Base-by-base conservation (phyloP, 2,888 invertebrate genomes). In the Erynnis tages region DNA sequence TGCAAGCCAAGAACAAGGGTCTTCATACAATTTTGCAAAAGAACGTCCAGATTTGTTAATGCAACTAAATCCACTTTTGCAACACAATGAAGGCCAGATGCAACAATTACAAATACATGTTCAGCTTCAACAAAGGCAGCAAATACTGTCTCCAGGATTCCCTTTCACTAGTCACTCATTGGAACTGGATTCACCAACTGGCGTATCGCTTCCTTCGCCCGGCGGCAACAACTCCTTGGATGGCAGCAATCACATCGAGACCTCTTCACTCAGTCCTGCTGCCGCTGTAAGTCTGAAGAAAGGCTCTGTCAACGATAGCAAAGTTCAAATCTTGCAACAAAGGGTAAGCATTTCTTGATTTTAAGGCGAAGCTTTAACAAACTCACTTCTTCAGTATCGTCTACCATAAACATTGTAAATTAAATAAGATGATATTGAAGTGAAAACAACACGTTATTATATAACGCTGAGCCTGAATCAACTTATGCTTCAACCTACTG, bases 161-260 rank as follows among this genome's bases (percentile, higher is more conserved):
- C 92, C 91, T 55, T 93, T 93, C 78, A 85, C 91, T 72, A 92
- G 92, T 69, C 93, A 92, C 73, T 91, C 92, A 14, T 73, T 94
- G 68, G 94, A 94, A 67, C 92, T 94, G 27, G 94, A 94, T 59
- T 94, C 95, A 47, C 94, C 95, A 32, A 91, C 92, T n/a, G 88
- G 83, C 34, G 93, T 96, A 68, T 95, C 95, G 35, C 83, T 96
- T 57, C 96, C 96, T 0, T 95, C 95, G 35, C 96, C 96, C 0
- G 94, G 93, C 53, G 93, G 93, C 21, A 92, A 93, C 58, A 93
- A 93, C 70, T 94, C 94, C 0, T 78, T 94, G 66, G 94, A 94
- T 63, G 93, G 93, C 16, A 86, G 83, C 60, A 88, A 81, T 58
- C 91, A 92, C 80, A 85, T 91, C 65, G 92, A 92, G 58, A 90